Percentiles rank a stretch among this genome's conserved stretches.
Conservation (phyloP, 1,140 invertebrate genomes). For the Drosophila mayri region DNA sequence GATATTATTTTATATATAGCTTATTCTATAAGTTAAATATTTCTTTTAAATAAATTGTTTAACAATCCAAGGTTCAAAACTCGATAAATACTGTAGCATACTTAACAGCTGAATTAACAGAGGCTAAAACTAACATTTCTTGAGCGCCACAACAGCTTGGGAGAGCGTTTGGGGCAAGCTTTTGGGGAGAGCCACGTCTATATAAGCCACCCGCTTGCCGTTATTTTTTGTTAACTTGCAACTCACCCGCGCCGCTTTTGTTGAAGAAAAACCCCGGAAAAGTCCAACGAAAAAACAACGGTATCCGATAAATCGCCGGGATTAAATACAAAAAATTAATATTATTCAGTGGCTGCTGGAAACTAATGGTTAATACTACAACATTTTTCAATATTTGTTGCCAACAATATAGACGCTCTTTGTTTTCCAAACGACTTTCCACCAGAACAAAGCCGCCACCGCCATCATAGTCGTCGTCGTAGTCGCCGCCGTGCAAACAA, state of each 20-base stretch:
- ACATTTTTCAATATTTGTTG: neutral
- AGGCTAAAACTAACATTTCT: neutral
- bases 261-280: conserved; percentile 3
- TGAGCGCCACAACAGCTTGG: neutral
- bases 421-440: conserved; percentile 18
- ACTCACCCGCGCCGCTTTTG: conserved; percentile 19
- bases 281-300: conserved; percentile 5
- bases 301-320: conserved; percentile 23
- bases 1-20: neutral
- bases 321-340: conserved; percentile 10
- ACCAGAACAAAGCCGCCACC: conserved; percentile 30
- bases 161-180: conserved; percentile 9
- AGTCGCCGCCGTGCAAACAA: conserved; percentile 65
- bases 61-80: neutral
- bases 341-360: neutral
- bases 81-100: neutral
- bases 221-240: conserved; percentile 19
- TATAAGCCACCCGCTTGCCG: conserved; percentile 24
- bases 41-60: neutral
- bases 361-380: neutral
- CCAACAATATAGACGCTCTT: conserved; percentile 42
- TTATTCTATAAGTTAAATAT: neutral
- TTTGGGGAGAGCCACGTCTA: conserved; percentile 20
- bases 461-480: conserved; percentile 29
- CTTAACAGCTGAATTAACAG: neutral